These are phyloP conservation scores for Anableps anableps DNA, from an alignment of 2,797 vertebrate genomes.

Conservation along the genomic window DNA sequence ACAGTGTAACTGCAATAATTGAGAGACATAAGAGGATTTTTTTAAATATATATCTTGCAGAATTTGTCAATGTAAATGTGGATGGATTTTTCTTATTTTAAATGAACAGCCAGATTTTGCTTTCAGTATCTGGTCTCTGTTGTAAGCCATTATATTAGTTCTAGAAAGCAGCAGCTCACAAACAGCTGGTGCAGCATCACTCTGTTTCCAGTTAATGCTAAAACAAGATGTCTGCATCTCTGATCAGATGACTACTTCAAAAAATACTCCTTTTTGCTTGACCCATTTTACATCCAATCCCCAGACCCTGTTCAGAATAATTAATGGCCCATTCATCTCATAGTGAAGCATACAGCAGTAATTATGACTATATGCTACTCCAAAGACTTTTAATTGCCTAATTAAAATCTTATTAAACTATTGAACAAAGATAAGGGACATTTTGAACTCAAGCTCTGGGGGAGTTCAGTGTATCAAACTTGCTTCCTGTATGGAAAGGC, in stretches of 20 bases:
- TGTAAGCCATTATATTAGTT: background rate
- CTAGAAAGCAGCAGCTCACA: background rate
- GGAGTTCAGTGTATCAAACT: conserved; percentile 70
- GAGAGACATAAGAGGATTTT: background rate
- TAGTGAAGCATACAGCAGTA: conserved; percentile 75
- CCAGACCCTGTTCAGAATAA: conserved; percentile 75
- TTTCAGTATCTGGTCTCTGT: background rate
- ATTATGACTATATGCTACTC: conserved; percentile 82
- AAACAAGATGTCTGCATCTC: conserved; percentile 44
- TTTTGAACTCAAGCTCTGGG: conserved; percentile 72
- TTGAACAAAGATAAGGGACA: conserved; percentile 74
- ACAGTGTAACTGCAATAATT: too few relatives aligned
- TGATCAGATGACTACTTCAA: conserved; percentile 50
- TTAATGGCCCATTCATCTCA: conserved; percentile 79
- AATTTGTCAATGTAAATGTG: too few relatives aligned
- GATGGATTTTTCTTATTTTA: too few relatives aligned
- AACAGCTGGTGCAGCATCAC: conserved; percentile 10
- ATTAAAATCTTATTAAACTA: conserved; percentile 84
- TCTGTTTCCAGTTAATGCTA: conserved; percentile 21
- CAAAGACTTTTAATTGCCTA: conserved; percentile 82
- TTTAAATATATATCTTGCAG: background rate
- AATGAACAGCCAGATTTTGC: background rate
- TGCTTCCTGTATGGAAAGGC: conserved; percentile 49
- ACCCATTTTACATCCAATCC: conserved; percentile 67
- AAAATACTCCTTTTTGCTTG: conserved; percentile 25